Percentiles rank a stretch among this genome's conserved stretches.
phyloP scores from a whole-genome alignment of 1,140 invertebrate genomes.

The Myzus persicae region DNA sequence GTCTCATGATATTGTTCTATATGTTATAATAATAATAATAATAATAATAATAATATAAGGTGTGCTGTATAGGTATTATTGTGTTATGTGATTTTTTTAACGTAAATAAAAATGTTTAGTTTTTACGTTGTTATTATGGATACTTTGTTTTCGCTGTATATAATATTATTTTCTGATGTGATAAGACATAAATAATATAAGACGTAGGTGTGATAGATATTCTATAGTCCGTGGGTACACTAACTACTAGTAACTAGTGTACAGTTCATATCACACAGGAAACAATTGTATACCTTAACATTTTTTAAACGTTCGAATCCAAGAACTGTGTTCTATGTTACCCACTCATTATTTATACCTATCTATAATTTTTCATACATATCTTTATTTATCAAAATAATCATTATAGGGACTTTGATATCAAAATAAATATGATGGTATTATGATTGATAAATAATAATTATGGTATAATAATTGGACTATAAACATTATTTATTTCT shows the following conservation, averaged over 20 bases:
- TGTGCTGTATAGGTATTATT: background rate
- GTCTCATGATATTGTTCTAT: background rate
- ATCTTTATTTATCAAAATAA: background rate
- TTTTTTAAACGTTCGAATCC: background rate
- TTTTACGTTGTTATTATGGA: background rate
- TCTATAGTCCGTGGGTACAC: background rate
- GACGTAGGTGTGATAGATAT: background rate
- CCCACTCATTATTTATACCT: background rate
- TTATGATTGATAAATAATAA: background rate
- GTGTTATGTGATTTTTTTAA: background rate
- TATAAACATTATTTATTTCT: conserved; percentile 24
- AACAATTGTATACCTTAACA: background rate
- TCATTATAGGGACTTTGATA: background rate
- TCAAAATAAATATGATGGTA: background rate
- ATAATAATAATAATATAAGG: background rate
- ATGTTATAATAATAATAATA: too few relatives aligned
- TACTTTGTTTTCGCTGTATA: background rate
- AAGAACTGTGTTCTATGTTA: background rate
- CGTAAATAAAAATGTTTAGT: background rate
- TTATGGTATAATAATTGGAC: background rate
- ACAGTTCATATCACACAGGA: background rate
- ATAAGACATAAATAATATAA: background rate
- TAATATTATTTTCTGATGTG: background rate
- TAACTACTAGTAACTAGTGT: background rate
- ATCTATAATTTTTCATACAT: background rate